Conservation (phyloP, 1,140 invertebrate species). For the Drosophila nigrodunni region DNA sequence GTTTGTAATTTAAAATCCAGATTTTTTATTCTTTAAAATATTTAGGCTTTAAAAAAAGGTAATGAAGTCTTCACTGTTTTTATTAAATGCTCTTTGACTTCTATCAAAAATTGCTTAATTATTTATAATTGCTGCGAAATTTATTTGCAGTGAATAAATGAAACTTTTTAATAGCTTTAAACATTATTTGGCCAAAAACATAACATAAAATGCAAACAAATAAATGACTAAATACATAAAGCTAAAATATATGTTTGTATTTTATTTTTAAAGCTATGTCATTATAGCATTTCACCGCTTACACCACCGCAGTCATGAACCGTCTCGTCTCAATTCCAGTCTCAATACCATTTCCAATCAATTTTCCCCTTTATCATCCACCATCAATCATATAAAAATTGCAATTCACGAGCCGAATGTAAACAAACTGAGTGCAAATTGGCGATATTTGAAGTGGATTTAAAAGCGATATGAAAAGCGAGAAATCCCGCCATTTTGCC, state of each 20-base stretch:
- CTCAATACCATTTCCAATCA: background rate
- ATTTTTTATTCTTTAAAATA: background rate
- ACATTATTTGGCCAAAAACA: too few relatives aligned
- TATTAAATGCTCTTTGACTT: too few relatives aligned
- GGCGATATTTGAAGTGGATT: constrained; percentile 28
- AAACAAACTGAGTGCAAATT: constrained; percentile 45
- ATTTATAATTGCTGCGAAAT: too few relatives aligned
- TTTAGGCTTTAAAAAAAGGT: too few relatives aligned
- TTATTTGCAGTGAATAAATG: too few relatives aligned
- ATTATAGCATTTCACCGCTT: too few relatives aligned
- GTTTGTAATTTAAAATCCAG: too few relatives aligned
- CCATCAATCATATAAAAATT: constrained; percentile 26
- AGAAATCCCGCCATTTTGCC: constrained; percentile 6
- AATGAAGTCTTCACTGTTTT: too few relatives aligned
- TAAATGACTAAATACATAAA: background rate
- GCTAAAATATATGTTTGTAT: background rate
- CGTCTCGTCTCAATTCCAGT: background rate
- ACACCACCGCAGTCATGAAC: too few relatives aligned
- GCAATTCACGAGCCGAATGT: constrained; percentile 24
- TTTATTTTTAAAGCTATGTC: too few relatives aligned
- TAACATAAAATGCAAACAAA: background rate
- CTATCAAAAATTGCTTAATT: too few relatives aligned
- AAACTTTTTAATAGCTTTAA: too few relatives aligned
- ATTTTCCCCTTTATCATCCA: background rate
- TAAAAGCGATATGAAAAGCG: constrained; percentile 1